Conservation (phyloP, 2,888 invertebrate genomes). For the Sericinus montela region DNA sequence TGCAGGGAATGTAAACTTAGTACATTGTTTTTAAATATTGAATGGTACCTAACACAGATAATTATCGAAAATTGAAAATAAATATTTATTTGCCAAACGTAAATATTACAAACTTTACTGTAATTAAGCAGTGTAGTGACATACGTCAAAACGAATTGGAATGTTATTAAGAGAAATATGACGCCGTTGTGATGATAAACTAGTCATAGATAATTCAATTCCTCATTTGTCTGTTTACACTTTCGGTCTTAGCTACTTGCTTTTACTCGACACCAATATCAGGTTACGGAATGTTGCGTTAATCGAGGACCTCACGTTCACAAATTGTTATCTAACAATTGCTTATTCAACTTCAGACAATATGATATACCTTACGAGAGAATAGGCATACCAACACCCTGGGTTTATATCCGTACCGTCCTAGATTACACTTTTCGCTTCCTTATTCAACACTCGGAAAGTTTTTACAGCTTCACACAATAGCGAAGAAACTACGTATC, state of each 20-base stretch:
- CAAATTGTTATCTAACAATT: slow-evolving; percentile 6
- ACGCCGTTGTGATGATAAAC: too few species aligned
- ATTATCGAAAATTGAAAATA: too few species aligned
- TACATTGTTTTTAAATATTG: too few species aligned
- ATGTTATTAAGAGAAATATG: too few species aligned
- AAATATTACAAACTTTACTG: too few species aligned
- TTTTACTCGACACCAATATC: slow-evolving; percentile 11
- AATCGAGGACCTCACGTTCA: background rate
- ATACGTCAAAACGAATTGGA: too few species aligned
- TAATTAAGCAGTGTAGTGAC: too few species aligned
- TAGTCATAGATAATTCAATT: too few species aligned
- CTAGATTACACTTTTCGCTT: slow-evolving; percentile 15
- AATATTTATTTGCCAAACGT: too few species aligned
- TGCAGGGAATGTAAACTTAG: too few species aligned
- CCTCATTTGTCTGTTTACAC: too few species aligned
- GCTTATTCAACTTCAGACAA: slow-evolving; percentile 2
- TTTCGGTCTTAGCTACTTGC: background rate
- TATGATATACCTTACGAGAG: slow-evolving; percentile 14
- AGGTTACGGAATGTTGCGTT: slow-evolving; percentile 1
- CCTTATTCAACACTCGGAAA: slow-evolving; percentile 10
- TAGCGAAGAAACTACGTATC: slow-evolving; percentile 3
- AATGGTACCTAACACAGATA: too few species aligned
- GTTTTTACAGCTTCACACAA: slow-evolving; percentile 14
- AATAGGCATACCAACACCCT: slow-evolving; percentile 5
- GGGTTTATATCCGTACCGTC: slow-evolving; percentile 2